These are phyloP conservation scores for Marcusenius ussheri DNA, from an alignment of 2,113 vertebrate genomes.

Conservation along the genomic window DNA sequence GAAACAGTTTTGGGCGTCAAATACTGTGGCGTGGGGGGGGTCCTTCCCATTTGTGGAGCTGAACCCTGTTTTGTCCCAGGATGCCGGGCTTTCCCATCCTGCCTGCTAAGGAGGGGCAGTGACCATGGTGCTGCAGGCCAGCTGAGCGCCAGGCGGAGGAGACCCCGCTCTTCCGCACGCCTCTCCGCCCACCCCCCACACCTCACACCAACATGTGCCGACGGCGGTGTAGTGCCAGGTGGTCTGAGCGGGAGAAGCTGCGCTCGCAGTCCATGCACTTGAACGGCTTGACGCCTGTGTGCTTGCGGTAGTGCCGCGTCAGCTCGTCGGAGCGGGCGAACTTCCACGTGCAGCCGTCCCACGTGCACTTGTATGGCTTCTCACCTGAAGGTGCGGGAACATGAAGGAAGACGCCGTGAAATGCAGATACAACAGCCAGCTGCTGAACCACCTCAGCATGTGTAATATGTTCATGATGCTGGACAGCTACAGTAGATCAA, in stretches of 20 bases:
- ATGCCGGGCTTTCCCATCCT: not conserved
- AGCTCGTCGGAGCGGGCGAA: conserved; percentile 74
- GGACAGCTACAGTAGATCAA: not conserved
- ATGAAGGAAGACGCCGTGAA: not conserved
- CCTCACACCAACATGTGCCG: conserved; percentile 63
- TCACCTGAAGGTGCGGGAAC: conserved; percentile 57
- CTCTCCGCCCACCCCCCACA: conserved; percentile 25
- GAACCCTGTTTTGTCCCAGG: conserved; percentile 38
- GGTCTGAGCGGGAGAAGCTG: conserved; percentile 80
- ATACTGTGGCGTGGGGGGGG: not conserved
- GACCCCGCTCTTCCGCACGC: conserved; percentile 64
- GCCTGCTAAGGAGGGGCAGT: conserved; percentile 27
- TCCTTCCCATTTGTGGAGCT: not conserved
- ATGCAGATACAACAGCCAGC: not conserved
- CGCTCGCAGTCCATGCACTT: conserved; percentile 84
- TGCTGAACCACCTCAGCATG: not conserved
- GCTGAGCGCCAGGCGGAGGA: conserved; percentile 69
- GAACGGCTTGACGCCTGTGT: conserved; percentile 75
- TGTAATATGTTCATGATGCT: conserved; percentile 37
- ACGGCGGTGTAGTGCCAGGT: conserved; percentile 78
- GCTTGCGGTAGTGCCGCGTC: conserved; percentile 43
- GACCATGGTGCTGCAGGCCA: conserved; percentile 61
- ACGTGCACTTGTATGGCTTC: conserved; percentile 82
- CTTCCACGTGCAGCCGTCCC: conserved; percentile 84
- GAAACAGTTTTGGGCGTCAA: not conserved